Evolutionary conservation across 2,113 vertebrate genomes (phyloP).

Genomic region (Leptosomus discolor): DNA sequence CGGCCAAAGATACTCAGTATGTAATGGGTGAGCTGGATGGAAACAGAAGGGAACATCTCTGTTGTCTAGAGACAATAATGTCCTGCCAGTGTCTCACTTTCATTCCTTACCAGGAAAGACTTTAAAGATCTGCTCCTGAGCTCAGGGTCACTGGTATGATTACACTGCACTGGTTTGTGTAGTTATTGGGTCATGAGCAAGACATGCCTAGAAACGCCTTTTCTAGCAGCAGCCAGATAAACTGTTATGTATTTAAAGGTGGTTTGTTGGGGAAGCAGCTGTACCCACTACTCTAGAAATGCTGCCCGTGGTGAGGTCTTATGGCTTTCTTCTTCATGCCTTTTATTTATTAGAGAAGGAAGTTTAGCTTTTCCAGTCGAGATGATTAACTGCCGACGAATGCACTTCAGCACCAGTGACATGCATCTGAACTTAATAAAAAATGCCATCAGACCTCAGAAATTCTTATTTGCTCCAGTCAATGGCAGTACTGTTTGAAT

Average conservation of each 20-base stretch:
- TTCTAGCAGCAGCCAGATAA: neutral
- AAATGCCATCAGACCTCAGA: neutral
- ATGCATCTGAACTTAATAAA: neutral
- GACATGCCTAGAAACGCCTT: neutral
- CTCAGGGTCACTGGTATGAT: neutral
- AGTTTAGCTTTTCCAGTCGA: neutral
- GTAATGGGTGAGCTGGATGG: neutral
- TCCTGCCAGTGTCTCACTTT: neutral
- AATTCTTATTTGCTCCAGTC: rapidly evolving
- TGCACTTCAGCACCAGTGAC: neutral
- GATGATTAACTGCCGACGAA: neutral
- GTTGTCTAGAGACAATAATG: neutral
- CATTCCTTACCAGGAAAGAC: neutral
- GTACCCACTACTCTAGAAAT: neutral
- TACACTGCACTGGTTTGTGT: neutral
- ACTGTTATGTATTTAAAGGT: neutral
- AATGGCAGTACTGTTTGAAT: neutral
- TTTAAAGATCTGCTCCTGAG: neutral
- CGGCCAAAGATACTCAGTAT: neutral
- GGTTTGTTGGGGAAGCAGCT: neutral
- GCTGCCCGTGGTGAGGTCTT: neutral
- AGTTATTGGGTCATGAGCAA: neutral
- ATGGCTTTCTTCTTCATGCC: neutral
- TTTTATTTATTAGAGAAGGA: neutral
- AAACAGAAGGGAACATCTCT: neutral